Conservation (phyloP, 2,113 vertebrate species). For the western clawed frog (Xenopus tropicalis) region DNA sequence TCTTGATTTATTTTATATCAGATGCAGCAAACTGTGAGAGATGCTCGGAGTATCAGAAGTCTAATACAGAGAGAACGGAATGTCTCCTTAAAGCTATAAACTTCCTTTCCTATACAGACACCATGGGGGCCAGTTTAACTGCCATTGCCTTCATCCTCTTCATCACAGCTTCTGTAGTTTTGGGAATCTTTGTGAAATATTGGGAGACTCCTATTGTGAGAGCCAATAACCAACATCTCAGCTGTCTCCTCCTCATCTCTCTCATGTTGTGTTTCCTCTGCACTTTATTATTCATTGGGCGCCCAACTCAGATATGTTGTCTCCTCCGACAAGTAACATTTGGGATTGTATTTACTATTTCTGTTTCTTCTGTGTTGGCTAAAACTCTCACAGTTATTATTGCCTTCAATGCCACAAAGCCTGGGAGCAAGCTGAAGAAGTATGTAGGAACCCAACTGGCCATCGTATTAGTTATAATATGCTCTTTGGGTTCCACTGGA, state of each 20-base stretch:
- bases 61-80: slow-evolving; percentile 55
- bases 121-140: slow-evolving; percentile 62
- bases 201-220: slow-evolving; percentile 62
- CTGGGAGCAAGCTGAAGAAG: slow-evolving; percentile 40
- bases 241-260: slow-evolving; percentile 68
- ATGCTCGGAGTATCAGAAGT: slow-evolving; percentile 61
- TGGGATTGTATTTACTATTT: slow-evolving; percentile 61
- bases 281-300: slow-evolving; percentile 20
- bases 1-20: slow-evolving; percentile 10
- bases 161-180: slow-evolving; percentile 54
- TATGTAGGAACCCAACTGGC: slow-evolving; percentile 7
- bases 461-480: slow-evolving; percentile 8
- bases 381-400: slow-evolving; percentile 68
- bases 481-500: neutral
- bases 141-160: slow-evolving; percentile 60
- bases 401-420: slow-evolving; percentile 62
- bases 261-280: slow-evolving; percentile 71
- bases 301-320: slow-evolving; percentile 5
- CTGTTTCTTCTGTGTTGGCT: slow-evolving; percentile 60
- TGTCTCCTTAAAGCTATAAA: slow-evolving; percentile 67
- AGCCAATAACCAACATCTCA: slow-evolving; percentile 70
- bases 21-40: slow-evolving; percentile 49
- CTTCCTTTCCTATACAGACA: slow-evolving; percentile 67
- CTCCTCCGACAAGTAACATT: slow-evolving; percentile 57
- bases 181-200: slow-evolving; percentile 60